Evolutionary conservation across 2,888 invertebrate species (phyloP).

Genomic region (Dynastes maya): DNA sequence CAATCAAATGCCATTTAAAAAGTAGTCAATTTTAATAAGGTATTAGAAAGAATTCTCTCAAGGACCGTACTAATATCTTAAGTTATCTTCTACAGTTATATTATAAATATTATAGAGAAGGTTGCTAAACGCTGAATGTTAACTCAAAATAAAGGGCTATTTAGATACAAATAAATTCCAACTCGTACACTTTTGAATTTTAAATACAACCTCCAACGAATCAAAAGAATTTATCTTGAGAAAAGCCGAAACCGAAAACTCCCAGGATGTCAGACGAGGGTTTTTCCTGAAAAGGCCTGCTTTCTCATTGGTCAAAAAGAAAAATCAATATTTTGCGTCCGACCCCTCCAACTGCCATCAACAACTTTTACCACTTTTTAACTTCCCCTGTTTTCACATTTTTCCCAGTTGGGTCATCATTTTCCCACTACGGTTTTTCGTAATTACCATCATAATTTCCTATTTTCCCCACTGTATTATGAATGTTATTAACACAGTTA

Average conservation of each 20-base stretch:
- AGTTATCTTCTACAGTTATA: too few species aligned
- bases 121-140: neutral
- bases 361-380: constrained; percentile 41
- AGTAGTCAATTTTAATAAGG: too few species aligned
- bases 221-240: constrained; percentile 32
- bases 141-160: too few species aligned
- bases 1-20: too few species aligned
- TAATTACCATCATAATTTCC: constrained; percentile 27
- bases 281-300: constrained; percentile 29
- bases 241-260: constrained; percentile 25
- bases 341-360: constrained; percentile 32
- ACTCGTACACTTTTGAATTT: constrained; percentile 23
- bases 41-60: too few species aligned
- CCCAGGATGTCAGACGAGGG: constrained; percentile 25
- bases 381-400: constrained; percentile 28
- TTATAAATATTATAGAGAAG: too few species aligned
- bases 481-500: constrained; percentile 27
- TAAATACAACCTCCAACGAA: constrained; percentile 22
- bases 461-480: neutral
- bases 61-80: too few species aligned
- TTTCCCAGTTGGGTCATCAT: constrained; percentile 24
- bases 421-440: constrained; percentile 17
- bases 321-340: constrained; percentile 49
- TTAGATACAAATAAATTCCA: neutral
- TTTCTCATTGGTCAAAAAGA: constrained; percentile 49